These are phyloP conservation scores for Leptodactylus fallax DNA, from an alignment of 2,797 vertebrate genomes.

Conservation along the genomic window DNA sequence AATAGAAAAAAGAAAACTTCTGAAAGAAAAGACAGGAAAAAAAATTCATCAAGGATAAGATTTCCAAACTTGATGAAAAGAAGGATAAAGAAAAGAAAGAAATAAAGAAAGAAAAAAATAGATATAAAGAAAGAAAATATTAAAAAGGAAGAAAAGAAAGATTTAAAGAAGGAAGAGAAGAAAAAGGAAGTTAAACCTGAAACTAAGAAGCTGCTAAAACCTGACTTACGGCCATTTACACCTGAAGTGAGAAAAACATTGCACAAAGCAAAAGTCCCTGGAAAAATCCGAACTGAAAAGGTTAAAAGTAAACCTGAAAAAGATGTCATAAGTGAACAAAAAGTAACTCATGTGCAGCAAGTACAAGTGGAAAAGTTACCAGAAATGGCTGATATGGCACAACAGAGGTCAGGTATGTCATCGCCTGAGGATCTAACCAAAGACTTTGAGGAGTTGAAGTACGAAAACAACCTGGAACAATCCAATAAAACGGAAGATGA, in stretches of 20 bases:
- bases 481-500: conserved; percentile 40
- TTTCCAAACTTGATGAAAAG: conserved; percentile 92
- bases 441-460: conserved; percentile 92
- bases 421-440: conserved; percentile 97
- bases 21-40: conserved; percentile 89
- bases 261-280: conserved; percentile 91
- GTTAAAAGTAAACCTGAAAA: conserved; percentile 81
- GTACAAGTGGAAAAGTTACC: conserved; percentile 68
- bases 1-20: conserved; percentile 89
- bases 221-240: conserved; percentile 94
- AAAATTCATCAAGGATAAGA: conserved; percentile 89
- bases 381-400: conserved; percentile 69
- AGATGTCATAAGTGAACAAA: conserved; percentile 80
- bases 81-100: conserved; percentile 98
- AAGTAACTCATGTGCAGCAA: conserved; percentile 68
- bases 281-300: conserved; percentile 88
- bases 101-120: conserved; percentile 88
- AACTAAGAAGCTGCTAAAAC: conserved; percentile 89
- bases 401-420: conserved; percentile 85
- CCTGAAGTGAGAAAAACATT: conserved; percentile 96
- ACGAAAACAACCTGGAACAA: conserved; percentile 75
- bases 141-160: conserved; percentile 92
- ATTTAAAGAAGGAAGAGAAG: conserved; percentile 91
- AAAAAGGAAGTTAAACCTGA: conserved; percentile 91
- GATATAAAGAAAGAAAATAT: conserved; percentile 91